phyloP scores from a whole-genome alignment of 2,113 vertebrate genomes.

The Guaruba guarouba region DNA sequence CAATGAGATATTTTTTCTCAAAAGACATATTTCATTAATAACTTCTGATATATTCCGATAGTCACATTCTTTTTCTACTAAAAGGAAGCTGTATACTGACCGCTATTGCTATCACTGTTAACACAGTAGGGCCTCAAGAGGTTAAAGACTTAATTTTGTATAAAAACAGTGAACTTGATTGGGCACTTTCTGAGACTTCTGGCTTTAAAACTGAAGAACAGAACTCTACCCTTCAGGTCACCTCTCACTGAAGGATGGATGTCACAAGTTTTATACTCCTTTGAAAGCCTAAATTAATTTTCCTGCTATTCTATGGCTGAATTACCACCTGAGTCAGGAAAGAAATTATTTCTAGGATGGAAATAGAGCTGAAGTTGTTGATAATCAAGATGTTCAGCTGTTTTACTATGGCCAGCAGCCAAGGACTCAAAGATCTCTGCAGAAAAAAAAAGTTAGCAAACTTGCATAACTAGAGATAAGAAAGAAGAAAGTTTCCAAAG shows the following conservation, averaged over 20 bases:
- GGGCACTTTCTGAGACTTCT: background rate
- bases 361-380: slow-evolving; percentile 44
- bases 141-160: background rate
- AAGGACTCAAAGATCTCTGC: background rate
- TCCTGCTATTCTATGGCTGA: slow-evolving; percentile 37
- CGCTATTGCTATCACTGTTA: background rate
- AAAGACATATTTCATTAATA: background rate
- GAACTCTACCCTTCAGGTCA: background rate
- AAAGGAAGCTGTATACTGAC: background rate
- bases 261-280: background rate
- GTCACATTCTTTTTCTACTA: background rate
- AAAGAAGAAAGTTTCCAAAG: background rate
- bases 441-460: background rate
- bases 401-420: slow-evolving; percentile 6
- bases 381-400: slow-evolving; percentile 45
- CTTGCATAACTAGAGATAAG: background rate
- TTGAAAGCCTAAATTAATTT: slow-evolving; percentile 10
- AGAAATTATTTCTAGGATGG: slow-evolving; percentile 45
- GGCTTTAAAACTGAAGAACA: background rate
- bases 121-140: background rate
- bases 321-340: slow-evolving; percentile 24
- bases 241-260: background rate
- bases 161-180: background rate
- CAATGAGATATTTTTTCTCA: background rate
- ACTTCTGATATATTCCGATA: background rate